These are phyloP conservation scores for Drosophila eugracilis DNA, from an alignment of 1,140 invertebrate genomes.

Conservation along the genomic window DNA sequence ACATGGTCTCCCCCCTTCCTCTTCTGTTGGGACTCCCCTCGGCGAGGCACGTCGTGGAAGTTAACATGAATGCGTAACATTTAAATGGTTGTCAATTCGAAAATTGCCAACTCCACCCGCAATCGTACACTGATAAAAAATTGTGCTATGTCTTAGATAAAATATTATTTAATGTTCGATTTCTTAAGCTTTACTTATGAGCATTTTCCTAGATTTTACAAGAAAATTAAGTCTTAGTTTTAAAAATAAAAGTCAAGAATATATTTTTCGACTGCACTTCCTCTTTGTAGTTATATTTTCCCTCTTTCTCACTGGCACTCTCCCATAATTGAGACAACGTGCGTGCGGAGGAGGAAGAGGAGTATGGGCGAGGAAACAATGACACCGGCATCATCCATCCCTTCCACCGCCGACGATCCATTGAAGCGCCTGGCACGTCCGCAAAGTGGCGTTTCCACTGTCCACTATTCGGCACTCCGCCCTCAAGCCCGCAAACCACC, in stretches of 20 bases:
- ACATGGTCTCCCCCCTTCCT: constrained; percentile 50
- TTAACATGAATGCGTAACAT: constrained; percentile 55
- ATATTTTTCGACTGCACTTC: constrained; percentile 11
- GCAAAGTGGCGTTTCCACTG: constrained; percentile 37
- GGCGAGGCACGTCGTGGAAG: constrained; percentile 45
- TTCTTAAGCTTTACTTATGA: background rate
- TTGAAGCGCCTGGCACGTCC: constrained; percentile 41
- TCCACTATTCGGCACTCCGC: constrained; percentile 18
- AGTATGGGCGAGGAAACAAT: constrained; percentile 27
- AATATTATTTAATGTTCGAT: background rate
- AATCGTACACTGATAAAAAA: background rate
- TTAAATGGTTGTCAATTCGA: constrained; percentile 63
- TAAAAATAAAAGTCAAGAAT: background rate
- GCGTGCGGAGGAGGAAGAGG: constrained; percentile 21
- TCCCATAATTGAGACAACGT: constrained; percentile 54
- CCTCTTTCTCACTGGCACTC: constrained; percentile 30
- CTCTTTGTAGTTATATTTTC: background rate
- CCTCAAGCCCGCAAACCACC: background rate
- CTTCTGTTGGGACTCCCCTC: constrained; percentile 2
- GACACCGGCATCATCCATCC: constrained; percentile 31
- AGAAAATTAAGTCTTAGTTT: too few species aligned
- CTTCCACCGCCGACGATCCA: constrained; percentile 8
- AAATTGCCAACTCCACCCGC: constrained; percentile 32
- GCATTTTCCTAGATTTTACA: too few species aligned
- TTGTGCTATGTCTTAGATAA: background rate